A percentile compares a stretch with the other conserved stretches of the same genome.
phyloP scores from a whole-genome alignment of 2,113 vertebrate genomes.

The Aegithalos caudatus region DNA sequence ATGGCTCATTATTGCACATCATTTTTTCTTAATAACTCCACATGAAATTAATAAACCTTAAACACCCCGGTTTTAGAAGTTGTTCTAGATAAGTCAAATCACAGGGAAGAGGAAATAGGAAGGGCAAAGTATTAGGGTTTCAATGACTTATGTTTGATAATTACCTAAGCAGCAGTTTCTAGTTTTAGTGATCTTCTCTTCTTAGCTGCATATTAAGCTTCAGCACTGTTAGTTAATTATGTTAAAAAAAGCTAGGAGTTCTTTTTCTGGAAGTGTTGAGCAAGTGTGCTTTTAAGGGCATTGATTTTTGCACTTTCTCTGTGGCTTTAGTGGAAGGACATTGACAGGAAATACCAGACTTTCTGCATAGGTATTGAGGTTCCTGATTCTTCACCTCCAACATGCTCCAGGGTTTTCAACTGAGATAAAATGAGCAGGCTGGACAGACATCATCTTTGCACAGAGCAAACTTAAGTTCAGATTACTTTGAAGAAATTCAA shows the following conservation, averaged over 20 bases:
- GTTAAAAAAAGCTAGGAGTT: background rate
- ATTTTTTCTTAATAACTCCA: conserved; percentile 53
- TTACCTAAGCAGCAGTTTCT: background rate
- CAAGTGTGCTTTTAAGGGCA: background rate
- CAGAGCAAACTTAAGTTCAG: background rate
- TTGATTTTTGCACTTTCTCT: background rate
- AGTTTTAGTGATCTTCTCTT: background rate
- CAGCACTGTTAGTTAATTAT: background rate
- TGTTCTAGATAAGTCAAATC: background rate
- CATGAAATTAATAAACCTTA: conserved; percentile 63
- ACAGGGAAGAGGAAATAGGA: conserved; percentile 2
- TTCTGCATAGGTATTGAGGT: background rate
- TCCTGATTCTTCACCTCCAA: background rate
- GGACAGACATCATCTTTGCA: background rate
- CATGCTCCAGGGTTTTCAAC: background rate
- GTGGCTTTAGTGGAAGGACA: background rate
- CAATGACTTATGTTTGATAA: background rate
- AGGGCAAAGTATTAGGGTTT: background rate
- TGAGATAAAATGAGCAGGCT: background rate
- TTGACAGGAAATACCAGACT: background rate
- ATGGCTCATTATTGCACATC: conserved; percentile 30
- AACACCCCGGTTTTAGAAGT: conserved; percentile 19
- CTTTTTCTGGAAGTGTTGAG: background rate
- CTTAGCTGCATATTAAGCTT: background rate
- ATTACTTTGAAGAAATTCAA: background rate